Percentiles rank a stretch among this genome's conserved stretches.
These are phyloP conservation scores for Dasypus novemcinctus DNA, from an alignment of 2,113 vertebrate species.

Conservation along the genomic window DNA sequence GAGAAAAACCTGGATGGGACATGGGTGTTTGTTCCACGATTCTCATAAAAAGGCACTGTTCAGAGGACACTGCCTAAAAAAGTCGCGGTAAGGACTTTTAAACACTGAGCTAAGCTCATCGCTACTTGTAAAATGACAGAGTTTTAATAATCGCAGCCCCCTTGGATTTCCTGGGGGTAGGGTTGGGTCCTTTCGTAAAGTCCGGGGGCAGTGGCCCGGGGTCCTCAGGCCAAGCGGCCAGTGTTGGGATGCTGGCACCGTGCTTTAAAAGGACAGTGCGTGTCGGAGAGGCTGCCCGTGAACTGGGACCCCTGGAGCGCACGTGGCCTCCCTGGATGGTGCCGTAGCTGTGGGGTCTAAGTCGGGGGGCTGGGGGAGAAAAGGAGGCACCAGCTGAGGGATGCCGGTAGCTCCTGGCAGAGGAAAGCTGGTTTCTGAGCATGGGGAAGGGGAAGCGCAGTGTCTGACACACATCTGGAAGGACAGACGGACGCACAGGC, in stretches of 20 bases:
- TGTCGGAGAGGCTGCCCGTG: not conserved
- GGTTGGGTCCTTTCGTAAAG: not conserved
- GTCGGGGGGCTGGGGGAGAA: too few relatives aligned
- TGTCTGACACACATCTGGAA: too few relatives aligned
- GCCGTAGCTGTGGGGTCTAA: too few relatives aligned
- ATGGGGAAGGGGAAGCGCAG: too few relatives aligned
- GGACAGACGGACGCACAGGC: too few relatives aligned
- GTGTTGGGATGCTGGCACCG: accelerated
- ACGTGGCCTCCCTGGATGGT: accelerated
- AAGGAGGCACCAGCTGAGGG: too few relatives aligned
- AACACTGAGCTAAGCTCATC: not conserved
- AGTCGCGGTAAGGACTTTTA: not conserved
- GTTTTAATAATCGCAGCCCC: accelerated
- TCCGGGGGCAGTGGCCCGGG: not conserved
- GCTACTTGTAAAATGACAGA: accelerated
- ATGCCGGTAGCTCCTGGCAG: too few relatives aligned
- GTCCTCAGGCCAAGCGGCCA: too few relatives aligned
- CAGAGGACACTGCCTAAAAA: too few relatives aligned
- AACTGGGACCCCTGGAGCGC: not conserved
- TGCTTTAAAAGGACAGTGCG: too few relatives aligned
- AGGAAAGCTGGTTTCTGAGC: too few relatives aligned
- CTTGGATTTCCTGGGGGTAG: not conserved
- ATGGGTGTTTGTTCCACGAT: accelerated
- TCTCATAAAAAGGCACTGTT: not conserved
- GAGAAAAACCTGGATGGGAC: not conserved